Evolutionary conservation across 2,888 invertebrate genomes (phyloP), one percentile per base, ranked within the genome.

Genomic region (Caenorhabditis sp.): DNA sequence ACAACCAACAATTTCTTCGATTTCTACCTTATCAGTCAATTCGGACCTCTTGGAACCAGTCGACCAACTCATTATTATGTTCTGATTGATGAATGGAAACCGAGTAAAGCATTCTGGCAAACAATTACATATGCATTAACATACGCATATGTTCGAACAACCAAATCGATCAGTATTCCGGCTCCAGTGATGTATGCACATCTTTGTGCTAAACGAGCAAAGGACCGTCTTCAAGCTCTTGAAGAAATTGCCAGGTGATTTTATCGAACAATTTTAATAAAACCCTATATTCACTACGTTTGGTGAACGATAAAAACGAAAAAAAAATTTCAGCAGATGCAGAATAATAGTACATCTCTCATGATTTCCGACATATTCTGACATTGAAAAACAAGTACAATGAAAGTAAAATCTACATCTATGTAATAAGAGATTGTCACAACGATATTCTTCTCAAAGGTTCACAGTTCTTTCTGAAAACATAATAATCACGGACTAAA

Each of bases 21-120:
- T 77, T 86, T 85, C 78, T 86, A 84, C 61, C 68, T 86, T 58
- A 82, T 82, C 74, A 80, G 81, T 38, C 86, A 85, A 64, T 81
- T 76, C 36, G 85, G 77, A 38, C 72, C 83, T 17, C 77, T 84
- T 77, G 85, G 86, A 59, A 86, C 86, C 14, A 82, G 82, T 20
- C 84, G 85, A 38, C 86, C 86, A 8, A 81, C 86, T n/a, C 79
- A 79, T 58, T 86, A 86, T 67, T 80, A 82, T 65, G 85, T 86
- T 20, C 76, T 86, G 52, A 80, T 80, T 75, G 86, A 86, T 64
- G 84, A 84, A 10, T 43, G 43, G 43, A 43, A 43, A 17, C 43
- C 43, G 17, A 43, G 43, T 43, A 43, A 43, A 17, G 43, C 43
- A 43, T 43, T 43, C 14, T 43, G 43, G 43, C 85, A 86, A 70